Conservation (phyloP, 2,113 vertebrate genomes). For the Neodon shergylaensis region DNA sequence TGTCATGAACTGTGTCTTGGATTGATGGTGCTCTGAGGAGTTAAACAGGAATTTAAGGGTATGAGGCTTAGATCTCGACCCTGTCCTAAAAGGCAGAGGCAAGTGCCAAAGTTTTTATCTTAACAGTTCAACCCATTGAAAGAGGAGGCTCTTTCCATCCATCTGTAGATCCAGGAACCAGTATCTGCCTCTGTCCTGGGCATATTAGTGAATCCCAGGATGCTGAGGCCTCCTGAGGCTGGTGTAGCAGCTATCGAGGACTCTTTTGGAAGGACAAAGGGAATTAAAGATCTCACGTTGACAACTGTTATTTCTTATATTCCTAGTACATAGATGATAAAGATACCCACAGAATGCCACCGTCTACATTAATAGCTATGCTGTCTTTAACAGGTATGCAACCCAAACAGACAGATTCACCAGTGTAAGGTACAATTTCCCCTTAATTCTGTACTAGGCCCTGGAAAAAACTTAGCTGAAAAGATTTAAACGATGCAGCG, state of each 20-base stretch:
- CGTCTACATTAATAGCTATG: not conserved
- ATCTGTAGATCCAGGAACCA: not conserved
- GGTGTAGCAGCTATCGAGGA: not conserved
- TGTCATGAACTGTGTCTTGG: not conserved
- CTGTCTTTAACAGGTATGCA: not conserved
- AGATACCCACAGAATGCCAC: not conserved
- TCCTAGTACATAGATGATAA: not conserved
- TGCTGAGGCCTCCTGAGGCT: not conserved
- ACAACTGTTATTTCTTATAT: not conserved
- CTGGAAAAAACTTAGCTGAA: conserved; percentile 30
- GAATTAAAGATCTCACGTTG: not conserved
- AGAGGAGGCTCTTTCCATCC: not conserved
- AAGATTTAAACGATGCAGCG: not conserved
- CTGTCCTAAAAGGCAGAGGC: not conserved
- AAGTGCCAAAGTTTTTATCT: not conserved
- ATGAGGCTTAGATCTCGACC: not conserved
- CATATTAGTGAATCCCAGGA: not conserved
- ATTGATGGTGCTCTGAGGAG: not conserved
- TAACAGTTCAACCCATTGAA: not conserved
- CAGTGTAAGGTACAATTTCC: conserved; percentile 4
- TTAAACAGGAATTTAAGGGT: not conserved
- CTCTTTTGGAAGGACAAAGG: conserved; percentile 9
- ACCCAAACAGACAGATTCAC: not conserved
- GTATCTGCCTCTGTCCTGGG: not conserved
- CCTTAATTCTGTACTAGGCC: conserved; percentile 16